Conservation (phyloP, 2,797 vertebrate genomes). For the Hyperoplus immaculatus region DNA sequence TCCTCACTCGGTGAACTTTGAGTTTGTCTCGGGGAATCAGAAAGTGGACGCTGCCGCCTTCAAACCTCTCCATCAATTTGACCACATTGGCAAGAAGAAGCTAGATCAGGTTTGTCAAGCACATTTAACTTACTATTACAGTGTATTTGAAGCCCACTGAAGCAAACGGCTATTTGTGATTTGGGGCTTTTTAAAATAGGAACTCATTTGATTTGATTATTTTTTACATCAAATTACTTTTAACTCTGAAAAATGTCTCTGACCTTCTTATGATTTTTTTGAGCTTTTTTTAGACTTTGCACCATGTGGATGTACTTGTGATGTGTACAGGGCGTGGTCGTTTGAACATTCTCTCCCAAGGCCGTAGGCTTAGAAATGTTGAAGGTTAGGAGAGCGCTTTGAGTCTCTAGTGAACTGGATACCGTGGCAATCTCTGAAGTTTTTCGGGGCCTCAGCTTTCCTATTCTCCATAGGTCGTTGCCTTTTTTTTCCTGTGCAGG, state of each 20-base stretch:
- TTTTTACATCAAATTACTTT: slow-evolving; percentile 11
- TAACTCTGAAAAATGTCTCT: slow-evolving; percentile 8
- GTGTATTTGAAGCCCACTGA: too few species aligned
- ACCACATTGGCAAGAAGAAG: slow-evolving; percentile 84
- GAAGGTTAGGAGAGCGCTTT: slow-evolving; percentile 67
- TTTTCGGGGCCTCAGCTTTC: slow-evolving; percentile 78
- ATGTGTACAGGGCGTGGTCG: slow-evolving; percentile 21
- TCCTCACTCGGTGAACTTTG: slow-evolving; percentile 75
- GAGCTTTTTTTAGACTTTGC: slow-evolving; percentile 23
- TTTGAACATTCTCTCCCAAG: slow-evolving; percentile 71
- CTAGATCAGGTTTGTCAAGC: slow-evolving; percentile 90
- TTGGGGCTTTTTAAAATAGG: too few species aligned
- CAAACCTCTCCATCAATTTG: slow-evolving; percentile 89
- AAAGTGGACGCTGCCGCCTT: slow-evolving; percentile 74
- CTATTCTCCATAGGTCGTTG: slow-evolving; percentile 81
- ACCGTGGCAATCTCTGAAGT: slow-evolving; percentile 78
- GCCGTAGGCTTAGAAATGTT: slow-evolving; percentile 67
- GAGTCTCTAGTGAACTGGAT: slow-evolving; percentile 77
- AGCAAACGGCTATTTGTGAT: too few species aligned
- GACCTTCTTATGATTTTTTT: background rate
- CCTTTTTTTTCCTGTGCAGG: slow-evolving; percentile 79
- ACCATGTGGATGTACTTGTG: slow-evolving; percentile 28
- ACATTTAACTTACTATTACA: background rate
- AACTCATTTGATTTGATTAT: background rate
- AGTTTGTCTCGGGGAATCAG: slow-evolving; percentile 57